Percentiles rank a stretch among this genome's conserved stretches.
phyloP scores from a whole-genome alignment of 2,113 vertebrate genomes.

The Tringa solitaria region DNA sequence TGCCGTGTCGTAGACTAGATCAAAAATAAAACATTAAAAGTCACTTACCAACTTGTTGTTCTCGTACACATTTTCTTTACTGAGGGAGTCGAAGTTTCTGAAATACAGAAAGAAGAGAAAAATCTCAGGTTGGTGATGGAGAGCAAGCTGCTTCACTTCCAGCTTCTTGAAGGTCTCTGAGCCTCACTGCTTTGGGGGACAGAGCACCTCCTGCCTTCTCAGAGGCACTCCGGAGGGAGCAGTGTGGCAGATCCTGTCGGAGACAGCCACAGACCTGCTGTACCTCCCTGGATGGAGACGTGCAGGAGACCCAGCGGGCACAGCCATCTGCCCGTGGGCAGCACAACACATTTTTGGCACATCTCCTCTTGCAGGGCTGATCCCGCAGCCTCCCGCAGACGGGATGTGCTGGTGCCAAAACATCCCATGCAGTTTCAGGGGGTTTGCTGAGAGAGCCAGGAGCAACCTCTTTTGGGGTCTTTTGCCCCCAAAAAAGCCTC shows the following conservation, averaged over 20 bases:
- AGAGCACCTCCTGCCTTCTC: background rate
- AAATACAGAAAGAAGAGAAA: slow-evolving; percentile 32
- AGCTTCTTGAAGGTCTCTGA: background rate
- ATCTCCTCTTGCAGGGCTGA: background rate
- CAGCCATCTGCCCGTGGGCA: background rate
- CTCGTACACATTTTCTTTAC: slow-evolving; percentile 91
- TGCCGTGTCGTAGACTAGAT: background rate
- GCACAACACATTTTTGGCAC: background rate
- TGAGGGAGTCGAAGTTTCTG: slow-evolving; percentile 89
- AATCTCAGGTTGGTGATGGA: background rate
- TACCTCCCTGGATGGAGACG: background rate
- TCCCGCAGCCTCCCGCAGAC: background rate
- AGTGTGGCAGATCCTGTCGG: rapidly evolving
- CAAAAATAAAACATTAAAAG: background rate
- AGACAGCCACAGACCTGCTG: background rate
- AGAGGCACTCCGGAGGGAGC: background rate
- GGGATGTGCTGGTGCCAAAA: background rate
- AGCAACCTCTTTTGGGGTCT: background rate
- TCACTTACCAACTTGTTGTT: slow-evolving; percentile 94
- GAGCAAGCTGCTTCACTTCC: background rate
- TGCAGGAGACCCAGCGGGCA: background rate
- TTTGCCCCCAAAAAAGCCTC: background rate
- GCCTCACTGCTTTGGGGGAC: background rate
- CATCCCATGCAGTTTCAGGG: background rate
- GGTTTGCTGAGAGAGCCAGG: background rate